phyloP scores from a whole-genome alignment of 2,888 invertebrate species.

The Macrosiphum euphorbiae region DNA sequence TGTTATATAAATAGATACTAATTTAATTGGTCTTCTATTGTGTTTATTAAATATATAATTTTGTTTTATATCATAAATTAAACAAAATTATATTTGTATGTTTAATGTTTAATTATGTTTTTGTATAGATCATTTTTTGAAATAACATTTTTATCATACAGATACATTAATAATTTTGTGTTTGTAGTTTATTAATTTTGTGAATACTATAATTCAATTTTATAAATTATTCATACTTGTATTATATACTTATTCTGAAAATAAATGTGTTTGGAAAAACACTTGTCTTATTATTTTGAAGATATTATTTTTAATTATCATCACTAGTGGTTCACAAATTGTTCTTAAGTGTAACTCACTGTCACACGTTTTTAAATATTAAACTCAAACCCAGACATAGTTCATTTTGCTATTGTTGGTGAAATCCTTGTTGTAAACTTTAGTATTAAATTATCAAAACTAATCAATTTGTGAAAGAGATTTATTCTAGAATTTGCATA shows the following conservation, averaged over 20 bases:
- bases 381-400: background rate
- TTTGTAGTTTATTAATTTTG: slow-evolving; percentile 52
- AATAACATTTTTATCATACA: slow-evolving; percentile 36
- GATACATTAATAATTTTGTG: slow-evolving; percentile 25
- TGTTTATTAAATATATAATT: slow-evolving; percentile 58
- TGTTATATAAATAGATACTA: slow-evolving; percentile 56
- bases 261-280: background rate
- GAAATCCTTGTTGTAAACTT: background rate
- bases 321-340: background rate
- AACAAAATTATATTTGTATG: slow-evolving; percentile 49
- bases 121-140: slow-evolving; percentile 53
- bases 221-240: slow-evolving; percentile 16
- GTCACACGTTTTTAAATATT: background rate
- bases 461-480: background rate
- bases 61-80: slow-evolving; percentile 48
- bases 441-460: background rate
- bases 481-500: background rate
- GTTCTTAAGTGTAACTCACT: background rate
- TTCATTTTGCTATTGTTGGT: background rate
- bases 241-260: slow-evolving; percentile 20
- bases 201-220: slow-evolving; percentile 33
- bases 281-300: background rate
- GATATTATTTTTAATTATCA: background rate
- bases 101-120: slow-evolving; percentile 61
- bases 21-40: slow-evolving; percentile 47